Conservation (phyloP, 2,113 vertebrate species). For the Neodontobutis hainanensis region DNA sequence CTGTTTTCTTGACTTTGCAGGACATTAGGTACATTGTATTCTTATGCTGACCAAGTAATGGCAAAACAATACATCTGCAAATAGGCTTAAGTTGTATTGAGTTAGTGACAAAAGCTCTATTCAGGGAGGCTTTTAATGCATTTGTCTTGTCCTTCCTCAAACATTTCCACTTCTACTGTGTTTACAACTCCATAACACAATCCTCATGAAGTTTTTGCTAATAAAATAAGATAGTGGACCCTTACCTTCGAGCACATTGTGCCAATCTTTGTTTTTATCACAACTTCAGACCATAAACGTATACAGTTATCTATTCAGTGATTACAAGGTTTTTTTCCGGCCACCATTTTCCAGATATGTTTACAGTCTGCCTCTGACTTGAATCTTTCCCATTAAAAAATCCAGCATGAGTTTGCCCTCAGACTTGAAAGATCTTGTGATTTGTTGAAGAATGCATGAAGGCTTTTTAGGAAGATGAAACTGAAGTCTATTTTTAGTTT, state of each 20-base stretch:
- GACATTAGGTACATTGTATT: conserved; percentile 1
- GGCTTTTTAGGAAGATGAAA: conserved; percentile 33
- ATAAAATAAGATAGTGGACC: conserved; percentile 48
- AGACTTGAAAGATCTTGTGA: conserved; percentile 31
- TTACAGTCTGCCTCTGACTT: conserved; percentile 5
- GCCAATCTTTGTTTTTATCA: conserved; percentile 33
- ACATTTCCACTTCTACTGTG: conserved; percentile 25
- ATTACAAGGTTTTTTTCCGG: too few species aligned
- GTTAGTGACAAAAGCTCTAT: conserved; percentile 49
- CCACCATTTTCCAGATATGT: too few species aligned
- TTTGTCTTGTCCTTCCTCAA: conserved; percentile 27
- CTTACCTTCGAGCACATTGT: conserved; percentile 37
- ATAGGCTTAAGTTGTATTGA: conserved; percentile 51
- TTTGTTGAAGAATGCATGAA: conserved; percentile 34
- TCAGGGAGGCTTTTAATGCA: conserved; percentile 32
- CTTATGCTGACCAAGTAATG: conserved; percentile 20
- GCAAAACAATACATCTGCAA: conserved; percentile 33
- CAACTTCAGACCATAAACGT: too few species aligned
- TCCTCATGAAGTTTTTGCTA: conserved; percentile 46
- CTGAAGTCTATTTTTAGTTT: conserved; percentile 49
- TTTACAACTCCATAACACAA: conserved; percentile 44
- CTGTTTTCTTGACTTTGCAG: not conserved
- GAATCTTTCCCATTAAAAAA: conserved; percentile 28
- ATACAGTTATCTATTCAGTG: too few species aligned
- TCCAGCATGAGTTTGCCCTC: conserved; percentile 29